Evolutionary conservation across 2,113 vertebrate species (phyloP), one percentile per base, ranked within the genome.

Genomic region (Halcyon senegalensis): DNA sequence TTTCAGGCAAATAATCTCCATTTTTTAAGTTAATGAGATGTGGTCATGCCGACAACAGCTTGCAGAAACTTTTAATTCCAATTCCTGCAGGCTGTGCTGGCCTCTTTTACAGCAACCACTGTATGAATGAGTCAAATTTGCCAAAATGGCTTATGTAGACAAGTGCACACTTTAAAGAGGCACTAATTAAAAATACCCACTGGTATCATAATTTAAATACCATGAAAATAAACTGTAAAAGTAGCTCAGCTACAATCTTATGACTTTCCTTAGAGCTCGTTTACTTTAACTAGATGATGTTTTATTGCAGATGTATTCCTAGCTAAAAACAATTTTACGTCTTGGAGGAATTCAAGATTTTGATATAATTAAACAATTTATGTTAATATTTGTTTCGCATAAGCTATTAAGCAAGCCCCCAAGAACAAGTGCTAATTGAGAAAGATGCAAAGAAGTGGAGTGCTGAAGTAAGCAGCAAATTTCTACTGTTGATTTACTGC

Each of bases 11-110:
- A 98, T 97, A 98, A 98, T 98, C 98, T 98, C 97, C 98, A 97
- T 98, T 98, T 98, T 98, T 98, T 97, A 98, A 98, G 97, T 98
- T 98, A 98, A 98, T 98, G 98, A 98, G 98, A 98, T 98, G 97
- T 98, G 98, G 98, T 98, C 97, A 94, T 97, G 98, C 97, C 58
- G 98, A 98, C 98, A 98, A 98, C 98, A 98, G 98, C 97, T 98
- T 98, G 98, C 95, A 98, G 98, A 97, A 98, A 98, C 98, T 98
- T 98, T 98, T 97, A 93, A 98, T 98, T 98, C 97, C 95, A 97
- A 98, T 98, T 98, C 98, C 98, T 98, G 97, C 97, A 98, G 98
- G 98, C 98, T 98, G 98, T 97, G 97, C 97, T 98, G 98, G 98
- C 97, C 98, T 98, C 97, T 98, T 98, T 97, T 97, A 98, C 97